Evolutionary conservation across 2,888 invertebrate genomes (phyloP).

Genomic region (Dryocosmus kuriphilus): DNA sequence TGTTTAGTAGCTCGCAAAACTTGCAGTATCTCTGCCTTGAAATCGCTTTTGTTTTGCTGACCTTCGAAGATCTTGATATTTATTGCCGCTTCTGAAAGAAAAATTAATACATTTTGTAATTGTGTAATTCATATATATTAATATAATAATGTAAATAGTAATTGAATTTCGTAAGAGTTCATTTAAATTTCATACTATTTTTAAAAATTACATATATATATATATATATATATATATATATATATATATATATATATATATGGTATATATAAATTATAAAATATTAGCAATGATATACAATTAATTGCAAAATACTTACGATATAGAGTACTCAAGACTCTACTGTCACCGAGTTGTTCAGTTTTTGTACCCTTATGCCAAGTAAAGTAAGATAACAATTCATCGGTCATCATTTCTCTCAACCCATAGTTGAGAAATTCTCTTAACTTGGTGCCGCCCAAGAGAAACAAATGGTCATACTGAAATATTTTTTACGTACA

Average conservation of each 20-base stretch:
- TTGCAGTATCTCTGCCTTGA: slow-evolving; percentile 8
- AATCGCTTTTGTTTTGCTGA: not conserved
- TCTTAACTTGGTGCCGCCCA: not conserved
- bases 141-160: not conserved
- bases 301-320: slow-evolving; percentile 9
- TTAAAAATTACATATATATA: no score
- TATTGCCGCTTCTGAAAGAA: not conserved
- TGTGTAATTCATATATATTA: not conserved
- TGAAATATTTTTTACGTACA: slow-evolving; percentile 8
- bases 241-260: no score
- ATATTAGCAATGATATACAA: no score
- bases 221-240: no score
- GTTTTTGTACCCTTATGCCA: slow-evolving; percentile 9
- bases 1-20: slow-evolving; percentile 1
- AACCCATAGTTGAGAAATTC: slow-evolving; percentile 24
- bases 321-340: slow-evolving; percentile 15
- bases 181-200: no score
- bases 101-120: not conserved
- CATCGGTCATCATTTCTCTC: slow-evolving; percentile 14
- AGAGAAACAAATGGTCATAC: not conserved
- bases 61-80: not conserved
- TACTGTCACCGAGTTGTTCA: slow-evolving; percentile 12
- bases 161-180: no score
- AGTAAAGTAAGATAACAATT: not conserved
- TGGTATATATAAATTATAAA: no score